These are phyloP conservation scores for Dendrocincla fuliginosa DNA, from an alignment of 2,797 vertebrate species.

Conservation along the genomic window DNA sequence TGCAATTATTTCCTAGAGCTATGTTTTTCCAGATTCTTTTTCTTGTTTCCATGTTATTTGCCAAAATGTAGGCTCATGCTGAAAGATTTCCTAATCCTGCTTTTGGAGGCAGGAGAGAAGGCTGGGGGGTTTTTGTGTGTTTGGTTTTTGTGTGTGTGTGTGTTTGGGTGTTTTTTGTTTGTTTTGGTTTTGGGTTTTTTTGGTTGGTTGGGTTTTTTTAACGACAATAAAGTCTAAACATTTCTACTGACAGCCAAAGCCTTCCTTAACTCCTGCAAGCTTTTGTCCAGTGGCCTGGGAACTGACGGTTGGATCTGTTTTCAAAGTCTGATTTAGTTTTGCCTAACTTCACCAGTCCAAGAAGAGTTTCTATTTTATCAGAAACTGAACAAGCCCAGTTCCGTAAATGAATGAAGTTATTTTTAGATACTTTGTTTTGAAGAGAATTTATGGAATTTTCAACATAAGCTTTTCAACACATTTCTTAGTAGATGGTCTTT, in stretches of 20 bases:
- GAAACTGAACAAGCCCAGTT: background rate
- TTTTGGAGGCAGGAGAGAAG: background rate
- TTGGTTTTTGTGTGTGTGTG: too few relatives aligned
- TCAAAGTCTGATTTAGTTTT: background rate
- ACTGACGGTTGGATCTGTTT: background rate
- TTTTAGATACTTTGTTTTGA: slow-evolving; percentile 13
- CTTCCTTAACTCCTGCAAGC: background rate
- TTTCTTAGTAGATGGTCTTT: background rate
- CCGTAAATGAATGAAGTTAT: background rate
- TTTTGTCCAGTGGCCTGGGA: background rate
- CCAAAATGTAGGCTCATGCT: background rate
- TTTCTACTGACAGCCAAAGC: background rate
- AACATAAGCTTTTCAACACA: background rate
- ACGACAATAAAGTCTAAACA: background rate
- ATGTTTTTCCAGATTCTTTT: background rate
- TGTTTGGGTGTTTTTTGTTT: too few relatives aligned
- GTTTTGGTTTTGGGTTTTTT: background rate
- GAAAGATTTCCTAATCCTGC: background rate
- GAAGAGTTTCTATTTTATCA: slow-evolving; percentile 10
- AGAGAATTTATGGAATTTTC: slow-evolving; percentile 6
- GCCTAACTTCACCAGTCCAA: background rate
- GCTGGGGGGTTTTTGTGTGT: background rate
- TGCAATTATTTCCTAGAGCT: background rate
- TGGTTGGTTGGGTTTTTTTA: background rate
- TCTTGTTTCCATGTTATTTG: background rate